phyloP scores from a whole-genome alignment of 1,140 invertebrate species.

The Mamestra configurata region DNA sequence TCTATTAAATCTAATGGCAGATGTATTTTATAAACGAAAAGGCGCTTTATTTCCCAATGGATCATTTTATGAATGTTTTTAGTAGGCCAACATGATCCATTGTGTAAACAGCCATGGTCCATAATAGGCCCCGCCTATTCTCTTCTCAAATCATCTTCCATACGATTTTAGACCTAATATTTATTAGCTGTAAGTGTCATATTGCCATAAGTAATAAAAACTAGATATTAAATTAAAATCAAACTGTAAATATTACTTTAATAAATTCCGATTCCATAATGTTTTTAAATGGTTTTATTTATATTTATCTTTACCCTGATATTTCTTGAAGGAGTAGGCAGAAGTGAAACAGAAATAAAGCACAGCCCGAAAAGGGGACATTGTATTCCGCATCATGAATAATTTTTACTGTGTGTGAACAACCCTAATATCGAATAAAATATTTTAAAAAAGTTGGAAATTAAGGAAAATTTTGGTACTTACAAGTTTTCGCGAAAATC shows the following conservation, averaged over 20 bases:
- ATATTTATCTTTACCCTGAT: background rate
- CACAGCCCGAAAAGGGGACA: too few relatives aligned
- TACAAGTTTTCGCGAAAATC: too few relatives aligned
- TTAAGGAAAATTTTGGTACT: too few relatives aligned
- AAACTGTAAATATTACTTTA: conserved; percentile 77
- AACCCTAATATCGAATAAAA: too few relatives aligned
- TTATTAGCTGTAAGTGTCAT: conserved; percentile 29
- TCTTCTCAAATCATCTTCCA: background rate
- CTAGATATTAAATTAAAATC: background rate
- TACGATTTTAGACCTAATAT: conserved; percentile 28
- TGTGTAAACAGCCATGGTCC: background rate
- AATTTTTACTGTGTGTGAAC: too few relatives aligned
- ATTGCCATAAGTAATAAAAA: conserved; percentile 49
- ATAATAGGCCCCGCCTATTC: background rate
- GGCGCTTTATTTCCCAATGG: background rate
- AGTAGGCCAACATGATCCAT: background rate
- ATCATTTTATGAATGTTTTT: background rate
- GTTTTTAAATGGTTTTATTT: conserved; percentile 64
- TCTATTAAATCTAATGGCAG: background rate
- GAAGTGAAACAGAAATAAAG: too few relatives aligned
- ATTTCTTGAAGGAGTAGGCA: too few relatives aligned
- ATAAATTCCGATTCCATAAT: conserved; percentile 78
- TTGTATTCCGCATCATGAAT: too few relatives aligned
- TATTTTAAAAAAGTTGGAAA: too few relatives aligned
- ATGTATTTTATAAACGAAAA: background rate